phyloP scores from a whole-genome alignment of 1,140 invertebrate genomes.

The Trachymyrmex cornetzi region DNA sequence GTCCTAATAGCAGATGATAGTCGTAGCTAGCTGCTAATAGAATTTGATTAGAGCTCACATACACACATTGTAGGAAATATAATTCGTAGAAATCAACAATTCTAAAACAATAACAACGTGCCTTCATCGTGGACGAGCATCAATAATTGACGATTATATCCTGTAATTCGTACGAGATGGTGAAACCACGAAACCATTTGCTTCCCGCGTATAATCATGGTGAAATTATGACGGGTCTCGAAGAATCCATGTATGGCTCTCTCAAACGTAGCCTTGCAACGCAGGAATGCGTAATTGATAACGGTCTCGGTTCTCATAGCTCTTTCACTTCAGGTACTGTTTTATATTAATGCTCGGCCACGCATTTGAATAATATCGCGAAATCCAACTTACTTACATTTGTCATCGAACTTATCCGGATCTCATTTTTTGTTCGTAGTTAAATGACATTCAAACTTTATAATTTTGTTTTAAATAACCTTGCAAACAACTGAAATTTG shows the following conservation, averaged over 20 bases:
- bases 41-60: slow-evolving; percentile 41
- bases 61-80: not conserved
- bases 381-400: slow-evolving; percentile 11
- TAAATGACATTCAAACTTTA: not conserved
- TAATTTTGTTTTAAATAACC: not conserved
- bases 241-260: slow-evolving; percentile 30
- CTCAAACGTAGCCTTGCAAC: slow-evolving; percentile 45
- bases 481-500: not conserved
- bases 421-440: not conserved
- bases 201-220: slow-evolving; percentile 47
- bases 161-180: slow-evolving; percentile 36
- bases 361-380: slow-evolving; percentile 44
- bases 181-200: slow-evolving; percentile 57
- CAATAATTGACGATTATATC: slow-evolving; percentile 52
- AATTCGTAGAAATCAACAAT: slow-evolving; percentile 36
- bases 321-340: slow-evolving; percentile 63
- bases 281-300: slow-evolving; percentile 67
- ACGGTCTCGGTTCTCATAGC: slow-evolving; percentile 61
- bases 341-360: slow-evolving; percentile 52
- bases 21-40: slow-evolving; percentile 23
- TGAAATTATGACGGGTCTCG: slow-evolving; percentile 33
- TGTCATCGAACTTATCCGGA: not conserved
- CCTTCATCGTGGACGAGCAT: slow-evolving; percentile 7
- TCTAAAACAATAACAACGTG: slow-evolving; percentile 12
- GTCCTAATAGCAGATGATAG: slow-evolving; percentile 18